Evolutionary conservation across 2,888 invertebrate species (phyloP), one percentile per base, ranked within the genome.

Genomic region (Escarpia spicata): DNA sequence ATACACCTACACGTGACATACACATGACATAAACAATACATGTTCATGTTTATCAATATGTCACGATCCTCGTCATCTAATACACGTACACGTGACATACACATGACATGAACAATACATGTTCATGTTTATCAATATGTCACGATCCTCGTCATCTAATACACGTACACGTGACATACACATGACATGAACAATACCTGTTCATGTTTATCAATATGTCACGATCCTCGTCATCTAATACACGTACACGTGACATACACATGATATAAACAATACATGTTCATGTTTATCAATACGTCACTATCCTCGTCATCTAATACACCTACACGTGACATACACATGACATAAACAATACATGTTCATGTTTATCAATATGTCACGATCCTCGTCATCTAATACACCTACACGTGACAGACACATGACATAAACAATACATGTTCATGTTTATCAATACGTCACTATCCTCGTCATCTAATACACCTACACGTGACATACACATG

Each of bases 361-460:
- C n/a, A n/a, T n/a, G n/a, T n/a, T n/a, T n/a, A n/a, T n/a, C n/a
- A n/a, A n/a, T n/a, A n/a, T n/a, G n/a, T 45, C 45, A 99, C 98
- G 97, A 52, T 98, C 98, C 93, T 98, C 98, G 93, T 98, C 98
- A 93, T 98, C 98, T 93, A 99, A 97, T 90, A 99, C 98, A 91
- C 96, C 97, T 97, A 92, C 43, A 95, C 92, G 93, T 45, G 31
- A 75, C 92, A 10, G 12, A 37, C 91, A 90, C 9, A 8, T 9
- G 9, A 45, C 45, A 9, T 45, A 45, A 45, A 45, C n/a, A 96
- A 92, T 99, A 92, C 93, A 97, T 95, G 93, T 97, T 97, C 9
- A 97, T 96, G 95, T 97, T 99, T 93, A 99, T 98, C 92, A 99
- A 97, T 43, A 98, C 98, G 96, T 99, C 99, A 4, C 97, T 97